Evolutionary conservation across 2,113 vertebrate genomes (phyloP).

Genomic region (Xyrauchen texanus): DNA sequence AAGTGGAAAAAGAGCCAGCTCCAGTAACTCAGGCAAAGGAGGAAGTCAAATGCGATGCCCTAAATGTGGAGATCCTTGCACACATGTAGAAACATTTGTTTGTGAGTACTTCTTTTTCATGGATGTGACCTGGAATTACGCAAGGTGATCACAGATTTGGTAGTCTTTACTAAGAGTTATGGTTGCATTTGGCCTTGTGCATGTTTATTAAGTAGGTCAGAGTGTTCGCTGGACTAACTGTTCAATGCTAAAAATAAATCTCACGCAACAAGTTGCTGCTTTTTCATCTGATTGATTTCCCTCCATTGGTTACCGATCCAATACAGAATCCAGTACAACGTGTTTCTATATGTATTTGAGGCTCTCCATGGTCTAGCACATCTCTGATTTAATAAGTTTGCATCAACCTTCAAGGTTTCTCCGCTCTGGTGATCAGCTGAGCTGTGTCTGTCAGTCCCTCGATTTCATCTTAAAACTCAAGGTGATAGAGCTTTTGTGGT

Average conservation of each 20-base stretch:
- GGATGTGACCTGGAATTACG: background rate
- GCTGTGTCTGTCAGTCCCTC: no score
- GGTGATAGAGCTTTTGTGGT: no score
- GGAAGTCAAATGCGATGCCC: slow-evolving; percentile 87
- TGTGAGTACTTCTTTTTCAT: slow-evolving; percentile 65
- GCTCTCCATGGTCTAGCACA: no score
- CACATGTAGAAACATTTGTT: slow-evolving; percentile 88
- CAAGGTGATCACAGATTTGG: background rate
- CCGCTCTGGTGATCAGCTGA: no score
- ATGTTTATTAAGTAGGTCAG: slow-evolving; percentile 15
- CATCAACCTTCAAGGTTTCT: no score
- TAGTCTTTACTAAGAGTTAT: background rate
- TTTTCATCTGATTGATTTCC: background rate
- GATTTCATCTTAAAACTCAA: no score
- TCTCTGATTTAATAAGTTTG: no score
- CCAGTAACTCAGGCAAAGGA: slow-evolving; percentile 84
- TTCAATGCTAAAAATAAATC: slow-evolving; percentile 47
- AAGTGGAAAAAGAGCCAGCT: slow-evolving; percentile 75
- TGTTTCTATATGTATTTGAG: no score
- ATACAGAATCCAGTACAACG: no score
- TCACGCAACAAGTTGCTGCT: background rate
- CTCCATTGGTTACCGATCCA: no score
- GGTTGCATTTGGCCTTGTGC: background rate
- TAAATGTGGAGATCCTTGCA: slow-evolving; percentile 87
- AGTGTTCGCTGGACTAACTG: slow-evolving; percentile 24